Percentiles rank a stretch among this genome's conserved stretches.
Evolutionary conservation across 1,140 invertebrate species (phyloP).

Genomic region (Gyrodactylus bullatarudis): DNA sequence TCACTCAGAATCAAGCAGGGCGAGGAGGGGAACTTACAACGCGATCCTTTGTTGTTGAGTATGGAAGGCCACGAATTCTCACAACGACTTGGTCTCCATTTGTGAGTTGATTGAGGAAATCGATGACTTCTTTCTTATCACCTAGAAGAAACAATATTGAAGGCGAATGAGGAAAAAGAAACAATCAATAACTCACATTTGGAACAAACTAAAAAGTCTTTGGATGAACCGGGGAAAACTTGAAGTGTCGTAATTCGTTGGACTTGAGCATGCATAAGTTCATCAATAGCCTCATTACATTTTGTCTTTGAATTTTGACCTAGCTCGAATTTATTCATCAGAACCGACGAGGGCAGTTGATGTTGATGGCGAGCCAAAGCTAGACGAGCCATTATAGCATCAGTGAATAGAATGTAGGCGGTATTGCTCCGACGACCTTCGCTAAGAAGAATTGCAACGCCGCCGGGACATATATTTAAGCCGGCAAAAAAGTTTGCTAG

Average conservation of each 20-base stretch:
- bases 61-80: constrained; percentile 80
- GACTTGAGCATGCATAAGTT: neutral
- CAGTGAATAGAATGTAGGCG: neutral
- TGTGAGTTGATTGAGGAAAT: neutral
- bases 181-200: neutral
- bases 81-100: constrained; percentile 48
- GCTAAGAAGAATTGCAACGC: neutral
- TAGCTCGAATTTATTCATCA: neutral
- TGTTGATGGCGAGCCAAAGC: neutral
- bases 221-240: neutral
- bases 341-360: neutral
- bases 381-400: neutral
- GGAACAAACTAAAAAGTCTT: neutral
- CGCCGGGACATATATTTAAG: neutral
- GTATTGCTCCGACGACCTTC: neutral
- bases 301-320: neutral
- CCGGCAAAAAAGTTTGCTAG: neutral
- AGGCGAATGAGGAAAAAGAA: no score
- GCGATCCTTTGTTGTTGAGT: constrained; percentile 80
- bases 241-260: neutral
- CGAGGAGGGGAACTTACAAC: constrained; percentile 55
- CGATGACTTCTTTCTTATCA: neutral
- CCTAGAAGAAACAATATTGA: neutral
- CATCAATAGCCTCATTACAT: neutral
- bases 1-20: no score